Percentiles rank a stretch among this genome's conserved stretches.
These are phyloP conservation scores for Crocallis elinguaria DNA, from an alignment of 2,888 invertebrate genomes.

Conservation along the genomic window DNA sequence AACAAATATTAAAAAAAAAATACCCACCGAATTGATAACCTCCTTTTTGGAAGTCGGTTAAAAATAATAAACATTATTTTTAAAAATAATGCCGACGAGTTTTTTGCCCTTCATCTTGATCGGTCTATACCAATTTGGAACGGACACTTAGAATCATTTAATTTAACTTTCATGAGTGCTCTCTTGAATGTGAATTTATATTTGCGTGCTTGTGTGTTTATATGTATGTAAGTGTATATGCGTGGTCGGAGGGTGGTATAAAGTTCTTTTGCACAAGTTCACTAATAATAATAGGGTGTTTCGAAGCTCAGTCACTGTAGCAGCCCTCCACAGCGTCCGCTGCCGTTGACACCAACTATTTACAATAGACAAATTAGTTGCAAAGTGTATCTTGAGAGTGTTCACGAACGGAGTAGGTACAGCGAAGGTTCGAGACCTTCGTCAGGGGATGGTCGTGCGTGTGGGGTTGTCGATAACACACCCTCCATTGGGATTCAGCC, in stretches of 20 bases:
- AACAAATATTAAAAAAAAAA: too few species aligned
- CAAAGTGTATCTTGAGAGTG: conserved; percentile 7
- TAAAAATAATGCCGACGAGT: too few species aligned
- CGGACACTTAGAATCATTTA: too few species aligned
- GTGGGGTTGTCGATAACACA: neutral
- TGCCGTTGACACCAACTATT: conserved; percentile 8
- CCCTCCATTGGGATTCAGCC: neutral
- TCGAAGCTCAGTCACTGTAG: neutral
- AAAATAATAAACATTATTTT: too few species aligned
- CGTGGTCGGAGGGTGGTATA: too few species aligned
- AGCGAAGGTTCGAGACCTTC: neutral
- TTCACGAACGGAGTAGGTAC: neutral
- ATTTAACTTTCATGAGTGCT: neutral
- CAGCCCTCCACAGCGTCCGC: neutral
- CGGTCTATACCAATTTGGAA: too few species aligned
- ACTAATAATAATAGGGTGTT: neutral
- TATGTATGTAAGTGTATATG: too few species aligned
- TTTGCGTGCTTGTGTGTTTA: too few species aligned
- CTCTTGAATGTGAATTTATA: too few species aligned
- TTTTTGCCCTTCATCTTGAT: too few species aligned
- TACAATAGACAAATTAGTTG: conserved; percentile 17
- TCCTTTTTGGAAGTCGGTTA: too few species aligned
- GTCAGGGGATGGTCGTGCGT: neutral
- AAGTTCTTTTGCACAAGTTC: neutral
- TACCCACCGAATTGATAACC: too few species aligned